Conservation (phyloP, 2,888 invertebrate species). For the Phengaris arion region DNA sequence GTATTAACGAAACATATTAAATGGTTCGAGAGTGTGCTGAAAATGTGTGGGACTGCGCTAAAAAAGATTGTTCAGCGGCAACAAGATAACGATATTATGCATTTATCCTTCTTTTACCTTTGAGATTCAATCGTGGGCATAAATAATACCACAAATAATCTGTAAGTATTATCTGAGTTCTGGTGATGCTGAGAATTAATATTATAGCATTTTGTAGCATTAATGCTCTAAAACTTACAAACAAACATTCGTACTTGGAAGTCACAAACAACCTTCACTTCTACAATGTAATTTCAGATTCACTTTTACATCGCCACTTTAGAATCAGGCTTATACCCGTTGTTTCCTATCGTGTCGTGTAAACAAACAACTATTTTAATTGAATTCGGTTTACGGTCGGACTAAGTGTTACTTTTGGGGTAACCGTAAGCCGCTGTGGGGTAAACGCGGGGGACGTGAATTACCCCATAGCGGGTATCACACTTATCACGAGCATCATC, state of each 20-base stretch:
- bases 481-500: not conserved
- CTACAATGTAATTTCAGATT: not conserved
- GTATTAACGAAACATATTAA: conserved; percentile 4
- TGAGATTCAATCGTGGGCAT: too few relatives aligned
- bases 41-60: too few relatives aligned
- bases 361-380: conserved; percentile 20
- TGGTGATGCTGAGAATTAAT: too few relatives aligned
- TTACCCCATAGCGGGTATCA: not conserved
- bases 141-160: too few relatives aligned
- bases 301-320: not conserved
- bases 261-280: not conserved
- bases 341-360: not conserved
- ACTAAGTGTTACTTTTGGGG: conserved; percentile 2
- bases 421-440: not conserved
- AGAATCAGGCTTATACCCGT: not conserved
- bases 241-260: not conserved
- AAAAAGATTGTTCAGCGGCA: not conserved
- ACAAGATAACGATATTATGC: not conserved
- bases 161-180: too few relatives aligned
- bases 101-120: too few relatives aligned
- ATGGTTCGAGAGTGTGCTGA: not conserved
- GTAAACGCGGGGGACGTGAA: not conserved
- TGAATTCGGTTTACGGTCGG: conserved; percentile 16
- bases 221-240: not conserved
- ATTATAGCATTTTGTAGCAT: not conserved